Evolutionary conservation across 2,113 vertebrate species (phyloP), one percentile per base, ranked within the genome.

Genomic region (Clarias batrachus): DNA sequence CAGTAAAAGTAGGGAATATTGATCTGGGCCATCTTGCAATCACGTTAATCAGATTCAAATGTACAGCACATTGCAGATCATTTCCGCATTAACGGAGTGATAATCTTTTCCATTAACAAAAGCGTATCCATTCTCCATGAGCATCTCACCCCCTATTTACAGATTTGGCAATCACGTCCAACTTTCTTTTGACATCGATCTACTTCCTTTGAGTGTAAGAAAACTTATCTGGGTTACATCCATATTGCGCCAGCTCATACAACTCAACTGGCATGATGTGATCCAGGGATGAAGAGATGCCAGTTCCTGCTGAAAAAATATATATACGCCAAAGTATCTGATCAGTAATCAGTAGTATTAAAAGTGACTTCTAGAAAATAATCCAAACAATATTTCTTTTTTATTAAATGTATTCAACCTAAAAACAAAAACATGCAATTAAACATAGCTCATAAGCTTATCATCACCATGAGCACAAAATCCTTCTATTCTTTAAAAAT

Each of bases 201-300:
- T 73, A 41, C 66, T 68, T 70, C 33, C 33, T 70, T 70, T 70
- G 6, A 33, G 27, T 70, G 19, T 41, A 21, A 41, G 33, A 71
- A 41, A 41, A 73, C 70, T 73, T 73, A 73, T 73, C 70, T 73
- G 70, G 70, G 37, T 48, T 41, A 73, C 33, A 23, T 73, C 21
- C 37, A 73, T 73, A 73, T 73, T 73, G 37, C 33, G 10, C 37
- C 37, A 73, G 41, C 37, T 41, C 37, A 41, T 73, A 23, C 70
- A 73, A 9, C 70, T 73, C 70, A 73, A 9, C 70, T 73, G 33
- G 17, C 37, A 41, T 71, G 30, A 71, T 37, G 16, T 33, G 68
- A 37, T 41, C 41, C 33, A 73, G 33, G 70, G 70, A 10, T 4
- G 8, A 73, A 19, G 33, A 41, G 27, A 70, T 70, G 33, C 70